These are phyloP conservation scores for Pristionchus fissidentatus DNA, from an alignment of 2,888 invertebrate species.

Conservation along the genomic window DNA sequence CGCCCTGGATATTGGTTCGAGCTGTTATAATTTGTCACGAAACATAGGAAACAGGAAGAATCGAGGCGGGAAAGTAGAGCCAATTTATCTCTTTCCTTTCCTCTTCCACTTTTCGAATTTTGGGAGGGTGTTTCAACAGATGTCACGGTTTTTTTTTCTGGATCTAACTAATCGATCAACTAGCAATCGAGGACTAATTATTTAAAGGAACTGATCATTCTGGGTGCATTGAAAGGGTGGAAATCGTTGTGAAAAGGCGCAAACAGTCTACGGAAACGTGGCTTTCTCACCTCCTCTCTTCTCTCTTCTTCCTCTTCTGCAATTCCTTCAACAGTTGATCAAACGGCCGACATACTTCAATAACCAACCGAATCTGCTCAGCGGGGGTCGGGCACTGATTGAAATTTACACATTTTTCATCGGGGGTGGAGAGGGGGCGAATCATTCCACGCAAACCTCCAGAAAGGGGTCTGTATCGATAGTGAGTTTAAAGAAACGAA, in stretches of 20 bases:
- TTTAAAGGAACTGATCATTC: background rate
- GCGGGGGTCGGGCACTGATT: slow-evolving; percentile 4
- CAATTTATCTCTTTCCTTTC: background rate
- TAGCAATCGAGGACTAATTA: background rate
- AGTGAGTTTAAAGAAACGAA: too few species aligned
- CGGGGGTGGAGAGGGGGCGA: background rate
- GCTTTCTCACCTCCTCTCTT: background rate
- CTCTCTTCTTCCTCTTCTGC: background rate
- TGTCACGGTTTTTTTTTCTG: background rate
- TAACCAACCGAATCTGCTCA: too few species aligned
- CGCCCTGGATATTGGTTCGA: too few species aligned
- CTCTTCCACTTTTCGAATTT: slow-evolving; percentile 1
- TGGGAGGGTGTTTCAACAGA: slow-evolving; percentile 17
- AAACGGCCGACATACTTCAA: too few species aligned
- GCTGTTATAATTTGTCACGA: too few species aligned
- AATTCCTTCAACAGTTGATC: background rate
- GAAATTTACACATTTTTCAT: background rate
- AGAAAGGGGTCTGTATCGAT: too few species aligned
- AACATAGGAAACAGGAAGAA: too few species aligned
- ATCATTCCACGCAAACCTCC: background rate
- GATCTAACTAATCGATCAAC: too few species aligned
- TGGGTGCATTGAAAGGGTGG: too few species aligned
- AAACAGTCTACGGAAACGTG: too few species aligned
- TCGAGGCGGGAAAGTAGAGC: background rate
- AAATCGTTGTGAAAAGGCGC: too few species aligned